Evolutionary conservation across 2,797 vertebrate species (phyloP).

Genomic region (Falco cherrug): DNA sequence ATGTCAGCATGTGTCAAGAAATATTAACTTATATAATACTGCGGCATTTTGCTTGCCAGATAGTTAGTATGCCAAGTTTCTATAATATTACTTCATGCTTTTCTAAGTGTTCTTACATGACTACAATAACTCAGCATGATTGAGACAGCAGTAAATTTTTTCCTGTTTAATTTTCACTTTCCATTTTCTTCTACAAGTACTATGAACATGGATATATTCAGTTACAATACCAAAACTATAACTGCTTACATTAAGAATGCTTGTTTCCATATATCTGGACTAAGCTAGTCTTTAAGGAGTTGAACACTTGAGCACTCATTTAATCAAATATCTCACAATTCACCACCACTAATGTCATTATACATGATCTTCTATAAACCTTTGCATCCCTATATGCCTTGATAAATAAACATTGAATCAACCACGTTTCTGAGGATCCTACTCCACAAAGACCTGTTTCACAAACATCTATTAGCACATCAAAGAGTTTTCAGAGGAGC

Average conservation of each 20-base stretch:
- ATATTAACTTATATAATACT: constrained; percentile 29
- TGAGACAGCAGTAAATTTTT: constrained; percentile 41
- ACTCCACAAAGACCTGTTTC: neutral
- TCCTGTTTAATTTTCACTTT: constrained; percentile 51
- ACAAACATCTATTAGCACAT: constrained; percentile 20
- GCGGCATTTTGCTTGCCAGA: constrained; percentile 26
- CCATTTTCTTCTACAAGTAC: neutral
- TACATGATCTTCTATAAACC: constrained; percentile 18
- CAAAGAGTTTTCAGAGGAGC: neutral
- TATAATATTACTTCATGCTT: constrained; percentile 41
- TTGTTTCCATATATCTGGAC: neutral
- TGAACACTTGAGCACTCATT: neutral
- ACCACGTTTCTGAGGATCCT: neutral
- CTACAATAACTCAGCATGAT: constrained; percentile 49
- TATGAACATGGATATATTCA: neutral
- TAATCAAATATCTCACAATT: constrained; percentile 17
- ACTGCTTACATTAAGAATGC: neutral
- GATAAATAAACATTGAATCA: constrained; percentile 21
- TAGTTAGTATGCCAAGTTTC: neutral
- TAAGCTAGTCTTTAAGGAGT: constrained; percentile 3
- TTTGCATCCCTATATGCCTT: neutral
- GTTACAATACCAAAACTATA: neutral
- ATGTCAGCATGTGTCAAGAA: constrained; percentile 33
- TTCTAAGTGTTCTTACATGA: constrained; percentile 43
- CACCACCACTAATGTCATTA: neutral